Evolutionary conservation across 2,797 vertebrate genomes (phyloP).

Genomic region (Pantherophis vulpinus): DNA sequence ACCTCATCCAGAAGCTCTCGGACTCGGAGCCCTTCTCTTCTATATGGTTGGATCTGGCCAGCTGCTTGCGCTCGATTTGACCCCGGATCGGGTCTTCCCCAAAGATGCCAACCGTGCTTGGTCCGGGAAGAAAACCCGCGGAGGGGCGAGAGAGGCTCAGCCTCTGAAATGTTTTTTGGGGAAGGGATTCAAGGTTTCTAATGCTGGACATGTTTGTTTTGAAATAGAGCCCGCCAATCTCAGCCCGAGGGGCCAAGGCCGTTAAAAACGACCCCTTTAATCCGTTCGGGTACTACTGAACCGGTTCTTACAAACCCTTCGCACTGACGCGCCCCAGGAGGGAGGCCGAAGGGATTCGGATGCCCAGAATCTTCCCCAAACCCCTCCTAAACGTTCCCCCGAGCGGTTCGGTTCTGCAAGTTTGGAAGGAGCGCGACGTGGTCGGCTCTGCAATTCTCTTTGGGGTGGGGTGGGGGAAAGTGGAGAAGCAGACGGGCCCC

Average conservation of each 20-base stretch:
- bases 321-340: not conserved
- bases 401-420: not conserved
- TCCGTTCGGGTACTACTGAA: not conserved
- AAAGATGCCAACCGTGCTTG: not conserved
- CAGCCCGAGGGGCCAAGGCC: not conserved
- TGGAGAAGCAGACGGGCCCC: too few relatives aligned
- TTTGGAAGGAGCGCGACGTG: not conserved
- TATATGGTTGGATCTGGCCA: not conserved
- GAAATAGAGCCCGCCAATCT: not conserved
- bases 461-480: too few relatives aligned
- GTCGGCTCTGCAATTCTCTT: not conserved
- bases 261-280: not conserved
- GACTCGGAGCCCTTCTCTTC: not conserved
- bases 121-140: not conserved
- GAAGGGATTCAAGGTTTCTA: not conserved
- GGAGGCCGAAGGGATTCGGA: not conserved
- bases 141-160: too few relatives aligned
- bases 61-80: not conserved
- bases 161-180: not conserved
- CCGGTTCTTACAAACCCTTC: not conserved
- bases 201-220: not conserved
- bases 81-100: not conserved
- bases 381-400: not conserved
- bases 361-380: not conserved
- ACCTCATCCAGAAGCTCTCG: not conserved